Conservation (phyloP, 2,797 vertebrate species). For the Lophotriccus pileatus region DNA sequence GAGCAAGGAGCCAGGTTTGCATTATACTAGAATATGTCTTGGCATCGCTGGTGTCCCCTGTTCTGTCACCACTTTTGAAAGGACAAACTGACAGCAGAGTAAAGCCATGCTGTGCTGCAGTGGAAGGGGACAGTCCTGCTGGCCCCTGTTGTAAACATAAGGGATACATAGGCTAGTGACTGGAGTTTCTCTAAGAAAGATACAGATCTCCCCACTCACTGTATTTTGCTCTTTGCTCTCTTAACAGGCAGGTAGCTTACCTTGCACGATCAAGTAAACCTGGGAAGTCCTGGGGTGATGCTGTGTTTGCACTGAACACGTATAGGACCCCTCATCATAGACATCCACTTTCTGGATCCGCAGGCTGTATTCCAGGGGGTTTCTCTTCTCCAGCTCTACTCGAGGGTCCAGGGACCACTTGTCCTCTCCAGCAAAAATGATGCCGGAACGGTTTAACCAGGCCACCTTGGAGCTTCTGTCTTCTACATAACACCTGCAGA, state of each 20-base stretch:
- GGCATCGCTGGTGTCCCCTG: not conserved
- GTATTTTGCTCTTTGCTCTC: not conserved
- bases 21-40: not conserved
- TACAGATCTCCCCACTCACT: not conserved
- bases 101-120: fast-evolving
- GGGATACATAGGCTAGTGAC: not conserved
- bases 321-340: conserved; percentile 95
- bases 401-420: conserved; percentile 98
- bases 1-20: not conserved
- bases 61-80: not conserved
- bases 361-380: conserved; percentile 96
- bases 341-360: conserved; percentile 98
- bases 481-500: conserved; percentile 92
- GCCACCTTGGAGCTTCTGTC: conserved; percentile 98
- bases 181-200: not conserved
- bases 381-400: conserved; percentile 95
- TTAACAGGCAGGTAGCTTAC: conserved; percentile 71
- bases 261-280: conserved; percentile 98
- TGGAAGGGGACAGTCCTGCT: not conserved
- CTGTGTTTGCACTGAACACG: conserved; percentile 96
- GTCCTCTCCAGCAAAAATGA: conserved; percentile 97
- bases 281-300: conserved; percentile 95
- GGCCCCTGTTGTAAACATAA: not conserved
- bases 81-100: not conserved
- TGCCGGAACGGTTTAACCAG: conserved; percentile 98